Percentiles rank a stretch among this genome's conserved stretches.
phyloP scores from a whole-genome alignment of 1,140 invertebrate genomes.

The Piezodorus guildinii region DNA sequence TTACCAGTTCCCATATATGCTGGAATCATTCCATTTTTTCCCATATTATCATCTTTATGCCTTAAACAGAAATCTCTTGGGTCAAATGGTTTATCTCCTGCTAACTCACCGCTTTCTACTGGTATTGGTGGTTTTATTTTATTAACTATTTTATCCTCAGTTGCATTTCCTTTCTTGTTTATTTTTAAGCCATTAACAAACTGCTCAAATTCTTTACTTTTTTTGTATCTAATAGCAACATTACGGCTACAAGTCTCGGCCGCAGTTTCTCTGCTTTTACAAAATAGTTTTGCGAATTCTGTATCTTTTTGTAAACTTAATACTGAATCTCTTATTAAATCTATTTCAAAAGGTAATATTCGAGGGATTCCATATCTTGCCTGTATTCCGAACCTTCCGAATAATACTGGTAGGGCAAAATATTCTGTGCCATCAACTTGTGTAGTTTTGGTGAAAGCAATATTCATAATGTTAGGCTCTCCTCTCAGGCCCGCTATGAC shows the following conservation, averaged over 20 bases:
- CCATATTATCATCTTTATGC: not conserved
- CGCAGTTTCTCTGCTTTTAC: not conserved
- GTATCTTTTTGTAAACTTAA: conserved; percentile 13
- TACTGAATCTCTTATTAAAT: conserved; percentile 12
- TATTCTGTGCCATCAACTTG: conserved; percentile 17
- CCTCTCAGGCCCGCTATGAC: conserved; percentile 16
- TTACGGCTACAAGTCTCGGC: not conserved
- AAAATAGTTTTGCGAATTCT: conserved; percentile 2
- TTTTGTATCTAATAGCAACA: not conserved
- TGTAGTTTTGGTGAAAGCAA: conserved; percentile 11
- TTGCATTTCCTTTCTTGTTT: no score
- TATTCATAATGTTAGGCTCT: conserved; percentile 11
- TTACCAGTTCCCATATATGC: no score
- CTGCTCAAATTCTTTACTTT: no score
- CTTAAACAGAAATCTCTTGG: not conserved
- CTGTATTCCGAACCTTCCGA: conserved; percentile 18
- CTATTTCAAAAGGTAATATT: conserved; percentile 6
- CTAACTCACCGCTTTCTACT: no score
- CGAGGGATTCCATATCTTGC: conserved; percentile 18
- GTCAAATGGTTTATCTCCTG: not conserved
- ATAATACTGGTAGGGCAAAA: conserved; percentile 19
- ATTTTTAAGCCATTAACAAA: no score
- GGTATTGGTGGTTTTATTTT: no score
- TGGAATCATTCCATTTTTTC: no score
- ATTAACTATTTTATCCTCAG: no score